Evolutionary conservation across 1,140 invertebrate genomes (phyloP).

Genomic region (Halesus radiatus): DNA sequence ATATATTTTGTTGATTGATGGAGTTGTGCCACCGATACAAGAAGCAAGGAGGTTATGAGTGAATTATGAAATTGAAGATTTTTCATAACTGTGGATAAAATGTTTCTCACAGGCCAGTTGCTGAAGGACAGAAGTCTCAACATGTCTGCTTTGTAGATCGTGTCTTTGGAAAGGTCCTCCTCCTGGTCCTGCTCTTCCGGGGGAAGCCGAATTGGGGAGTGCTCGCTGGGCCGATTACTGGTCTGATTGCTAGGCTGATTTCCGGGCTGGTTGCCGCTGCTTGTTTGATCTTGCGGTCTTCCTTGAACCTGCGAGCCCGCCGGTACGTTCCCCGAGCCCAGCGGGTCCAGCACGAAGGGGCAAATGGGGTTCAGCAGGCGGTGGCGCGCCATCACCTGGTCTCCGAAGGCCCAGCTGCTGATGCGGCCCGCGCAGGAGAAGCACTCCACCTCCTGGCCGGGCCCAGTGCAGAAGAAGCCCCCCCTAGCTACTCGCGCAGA

Average conservation of each 20-base stretch:
- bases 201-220: not conserved
- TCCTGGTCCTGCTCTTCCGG: not conserved
- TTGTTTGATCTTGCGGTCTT: not conserved
- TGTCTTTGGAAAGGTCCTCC: slow-evolving; percentile 62
- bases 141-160: slow-evolving; percentile 68
- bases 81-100: too few relatives aligned
- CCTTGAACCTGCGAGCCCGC: not conserved
- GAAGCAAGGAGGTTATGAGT: too few relatives aligned
- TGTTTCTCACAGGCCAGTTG: slow-evolving; percentile 74
- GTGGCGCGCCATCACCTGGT: slow-evolving; percentile 79
- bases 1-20: too few relatives aligned
- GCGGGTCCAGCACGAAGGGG: slow-evolving; percentile 78
- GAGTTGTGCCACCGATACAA: too few relatives aligned
- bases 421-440: slow-evolving; percentile 76
- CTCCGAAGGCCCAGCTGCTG: slow-evolving; percentile 82
- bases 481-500: slow-evolving; percentile 80
- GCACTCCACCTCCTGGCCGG: slow-evolving; percentile 79
- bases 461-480: slow-evolving; percentile 85
- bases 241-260: not conserved
- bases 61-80: too few relatives aligned
- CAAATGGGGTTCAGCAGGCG: slow-evolving; percentile 76
- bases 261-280: not conserved
- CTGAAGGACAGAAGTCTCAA: slow-evolving; percentile 73
- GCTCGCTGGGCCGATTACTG: not conserved
- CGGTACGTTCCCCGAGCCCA: slow-evolving; percentile 77